Evolutionary conservation across 2,113 vertebrate species (phyloP).

Genomic region (Melanotaenia duboulayi): DNA sequence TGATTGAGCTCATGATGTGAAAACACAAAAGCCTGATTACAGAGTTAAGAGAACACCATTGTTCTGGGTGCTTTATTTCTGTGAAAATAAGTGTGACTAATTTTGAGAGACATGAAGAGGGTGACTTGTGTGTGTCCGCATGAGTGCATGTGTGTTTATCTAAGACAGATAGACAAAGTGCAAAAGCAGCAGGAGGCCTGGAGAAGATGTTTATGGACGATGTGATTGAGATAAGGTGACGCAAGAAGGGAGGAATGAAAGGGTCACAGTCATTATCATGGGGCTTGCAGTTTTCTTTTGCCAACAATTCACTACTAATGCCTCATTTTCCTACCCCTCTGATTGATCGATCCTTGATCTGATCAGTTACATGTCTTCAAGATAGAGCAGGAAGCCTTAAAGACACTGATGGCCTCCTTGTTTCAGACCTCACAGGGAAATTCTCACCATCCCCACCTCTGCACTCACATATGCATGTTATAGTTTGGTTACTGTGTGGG

Average conservation of each 20-base stretch:
- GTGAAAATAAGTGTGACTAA: slow-evolving; percentile 75
- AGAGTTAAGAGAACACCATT: slow-evolving; percentile 32
- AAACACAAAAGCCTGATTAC: slow-evolving; percentile 48
- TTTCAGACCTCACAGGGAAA: slow-evolving; percentile 32
- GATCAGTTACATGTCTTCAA: slow-evolving; percentile 70
- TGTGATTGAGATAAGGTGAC: slow-evolving; percentile 55
- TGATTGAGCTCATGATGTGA: slow-evolving; percentile 39
- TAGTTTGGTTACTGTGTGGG: not conserved
- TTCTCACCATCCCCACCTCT: not conserved
- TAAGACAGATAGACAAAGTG: slow-evolving; percentile 23
- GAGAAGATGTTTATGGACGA: slow-evolving; percentile 50
- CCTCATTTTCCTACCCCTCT: slow-evolving; percentile 50
- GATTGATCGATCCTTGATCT: slow-evolving; percentile 77
- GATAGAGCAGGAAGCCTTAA: slow-evolving; percentile 19
- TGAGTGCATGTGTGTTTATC: slow-evolving; percentile 28
- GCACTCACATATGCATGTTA: slow-evolving; percentile 6
- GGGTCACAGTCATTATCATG: slow-evolving; percentile 62
- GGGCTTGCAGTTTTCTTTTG: slow-evolving; percentile 12
- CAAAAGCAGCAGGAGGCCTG: slow-evolving; percentile 46
- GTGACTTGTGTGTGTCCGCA: slow-evolving; percentile 12
- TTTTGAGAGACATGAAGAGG: slow-evolving; percentile 62
- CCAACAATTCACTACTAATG: slow-evolving; percentile 23
- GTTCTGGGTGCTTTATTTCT: slow-evolving; percentile 63
- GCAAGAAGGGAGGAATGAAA: slow-evolving; percentile 31
- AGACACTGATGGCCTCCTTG: slow-evolving; percentile 39